These are phyloP conservation scores for Agrotis segetum DNA, from an alignment of 2,888 invertebrate genomes.

Conservation along the genomic window DNA sequence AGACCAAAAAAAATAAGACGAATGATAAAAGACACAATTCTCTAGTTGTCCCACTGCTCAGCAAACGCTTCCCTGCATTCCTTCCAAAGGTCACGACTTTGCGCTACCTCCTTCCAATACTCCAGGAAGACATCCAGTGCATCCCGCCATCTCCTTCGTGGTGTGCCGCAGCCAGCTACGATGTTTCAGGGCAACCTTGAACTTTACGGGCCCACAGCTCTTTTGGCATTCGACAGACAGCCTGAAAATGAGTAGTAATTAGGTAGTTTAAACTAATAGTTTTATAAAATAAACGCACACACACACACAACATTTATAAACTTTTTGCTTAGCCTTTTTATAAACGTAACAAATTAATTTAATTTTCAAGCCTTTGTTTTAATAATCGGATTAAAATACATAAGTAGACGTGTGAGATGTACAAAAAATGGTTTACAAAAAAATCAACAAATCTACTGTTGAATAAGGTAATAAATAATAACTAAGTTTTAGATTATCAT, in stretches of 20 bases:
- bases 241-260: too few species aligned
- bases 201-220: too few species aligned
- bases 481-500: neutral
- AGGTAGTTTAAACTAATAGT: neutral
- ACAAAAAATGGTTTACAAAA: neutral
- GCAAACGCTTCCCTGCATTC: too few species aligned
- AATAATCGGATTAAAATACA: neutral
- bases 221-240: too few species aligned
- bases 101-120: too few species aligned
- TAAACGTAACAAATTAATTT: slow-evolving; percentile 21
- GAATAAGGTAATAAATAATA: neutral
- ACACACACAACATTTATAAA: neutral
- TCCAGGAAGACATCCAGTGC: too few species aligned
- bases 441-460: neutral
- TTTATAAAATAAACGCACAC: neutral
- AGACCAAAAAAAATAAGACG: neutral
- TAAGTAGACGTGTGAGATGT: neutral
- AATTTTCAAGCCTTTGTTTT: slow-evolving; percentile 1
- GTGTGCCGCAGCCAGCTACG: too few species aligned
- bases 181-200: too few species aligned
- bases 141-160: too few species aligned
- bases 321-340: neutral
- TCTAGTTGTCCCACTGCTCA: too few species aligned
- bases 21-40: neutral
- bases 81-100: too few species aligned